Conservation (phyloP, 1,140 invertebrate genomes). For the Phthorimaea operculella region DNA sequence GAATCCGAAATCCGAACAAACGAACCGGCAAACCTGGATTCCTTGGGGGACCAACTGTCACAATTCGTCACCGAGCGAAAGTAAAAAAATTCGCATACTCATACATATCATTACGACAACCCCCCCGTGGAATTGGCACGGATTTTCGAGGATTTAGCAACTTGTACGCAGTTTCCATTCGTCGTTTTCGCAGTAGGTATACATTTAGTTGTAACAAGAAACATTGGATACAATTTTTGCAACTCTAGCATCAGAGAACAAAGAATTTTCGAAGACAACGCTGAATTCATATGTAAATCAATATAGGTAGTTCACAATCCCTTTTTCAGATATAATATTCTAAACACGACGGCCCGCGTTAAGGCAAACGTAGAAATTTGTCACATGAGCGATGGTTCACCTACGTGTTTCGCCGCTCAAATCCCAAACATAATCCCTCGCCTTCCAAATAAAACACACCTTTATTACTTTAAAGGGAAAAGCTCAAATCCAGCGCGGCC, state of each 20-base stretch:
- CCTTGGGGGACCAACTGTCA: constrained; percentile 40
- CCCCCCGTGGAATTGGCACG: constrained; percentile 11
- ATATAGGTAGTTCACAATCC: constrained; percentile 34
- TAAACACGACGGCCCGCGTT: constrained; percentile 60
- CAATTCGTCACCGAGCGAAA: constrained; percentile 19
- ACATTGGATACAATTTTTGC: not conserved
- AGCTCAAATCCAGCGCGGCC: constrained; percentile 50
- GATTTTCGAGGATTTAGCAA: constrained; percentile 3
- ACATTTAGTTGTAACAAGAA: not conserved
- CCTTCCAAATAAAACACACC: constrained; percentile 62
- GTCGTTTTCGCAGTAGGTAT: not conserved
- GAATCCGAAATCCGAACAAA: constrained; percentile 53
- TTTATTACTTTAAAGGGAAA: constrained; percentile 64
- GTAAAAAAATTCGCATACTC: constrained; percentile 21
- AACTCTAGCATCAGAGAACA: no score
- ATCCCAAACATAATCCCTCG: constrained; percentile 62
- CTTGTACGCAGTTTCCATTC: not conserved
- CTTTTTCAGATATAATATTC: constrained; percentile 60
- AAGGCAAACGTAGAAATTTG: constrained; percentile 68
- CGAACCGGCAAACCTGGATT: constrained; percentile 50
- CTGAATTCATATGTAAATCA: constrained; percentile 49
- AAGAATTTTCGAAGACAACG: not conserved
- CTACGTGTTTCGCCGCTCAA: constrained; percentile 63
- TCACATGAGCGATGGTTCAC: constrained; percentile 67
- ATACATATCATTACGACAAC: constrained; percentile 16